phyloP scores from a whole-genome alignment of 2,888 invertebrate genomes.

The Microctonus brassicae region DNA sequence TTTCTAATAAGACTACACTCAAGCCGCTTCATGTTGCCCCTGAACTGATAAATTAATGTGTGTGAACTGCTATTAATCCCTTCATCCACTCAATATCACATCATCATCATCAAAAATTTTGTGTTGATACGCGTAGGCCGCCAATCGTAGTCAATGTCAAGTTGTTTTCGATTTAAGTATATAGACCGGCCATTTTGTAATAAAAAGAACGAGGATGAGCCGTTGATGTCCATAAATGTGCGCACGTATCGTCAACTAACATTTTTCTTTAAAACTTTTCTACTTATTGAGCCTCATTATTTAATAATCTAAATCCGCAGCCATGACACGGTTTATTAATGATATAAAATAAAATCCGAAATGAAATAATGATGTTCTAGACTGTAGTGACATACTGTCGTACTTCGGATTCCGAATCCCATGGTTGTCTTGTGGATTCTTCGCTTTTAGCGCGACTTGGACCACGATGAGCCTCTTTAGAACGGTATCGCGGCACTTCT shows the following conservation, averaged over 20 bases:
- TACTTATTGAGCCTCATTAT: not conserved
- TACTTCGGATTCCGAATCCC: slow-evolving; percentile 60
- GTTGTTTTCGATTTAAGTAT: slow-evolving; percentile 37
- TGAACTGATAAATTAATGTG: slow-evolving; percentile 15
- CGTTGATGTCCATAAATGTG: slow-evolving; percentile 22
- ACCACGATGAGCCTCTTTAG: slow-evolving; percentile 54
- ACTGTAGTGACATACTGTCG: slow-evolving; percentile 67
- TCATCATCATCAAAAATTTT: slow-evolving; percentile 4
- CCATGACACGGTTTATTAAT: slow-evolving; percentile 21
- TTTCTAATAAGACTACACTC: slow-evolving; percentile 24
- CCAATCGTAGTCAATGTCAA: slow-evolving; percentile 47
- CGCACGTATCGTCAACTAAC: not conserved
- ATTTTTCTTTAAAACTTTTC: not conserved
- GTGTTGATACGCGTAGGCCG: slow-evolving; percentile 45
- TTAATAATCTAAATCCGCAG: not conserved
- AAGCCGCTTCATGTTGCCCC: slow-evolving; percentile 30
- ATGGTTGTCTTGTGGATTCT: slow-evolving; percentile 62
- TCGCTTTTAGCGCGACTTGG: slow-evolving; percentile 65
- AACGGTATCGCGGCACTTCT: slow-evolving; percentile 60
- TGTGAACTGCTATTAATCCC: slow-evolving; percentile 2
- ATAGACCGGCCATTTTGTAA: slow-evolving; percentile 48
- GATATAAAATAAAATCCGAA: not conserved
- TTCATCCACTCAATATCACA: slow-evolving; percentile 1
- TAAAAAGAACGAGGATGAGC: slow-evolving; percentile 42
- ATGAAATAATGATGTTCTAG: slow-evolving; percentile 39